These are phyloP conservation scores for Anarsia innoxiella DNA, from an alignment of 2,888 invertebrate species.

Conservation along the genomic window DNA sequence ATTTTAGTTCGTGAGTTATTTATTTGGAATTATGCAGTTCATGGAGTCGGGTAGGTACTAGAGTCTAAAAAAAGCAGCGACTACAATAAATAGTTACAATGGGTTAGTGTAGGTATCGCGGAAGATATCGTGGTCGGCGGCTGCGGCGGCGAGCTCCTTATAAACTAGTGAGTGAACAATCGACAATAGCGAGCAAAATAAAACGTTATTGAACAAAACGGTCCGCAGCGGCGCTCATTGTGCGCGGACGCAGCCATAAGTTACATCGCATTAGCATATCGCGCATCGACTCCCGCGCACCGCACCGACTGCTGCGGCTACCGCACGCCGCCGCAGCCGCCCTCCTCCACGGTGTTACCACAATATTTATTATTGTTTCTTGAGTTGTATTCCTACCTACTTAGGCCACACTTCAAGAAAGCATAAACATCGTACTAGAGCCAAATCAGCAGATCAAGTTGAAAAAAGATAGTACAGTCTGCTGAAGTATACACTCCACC, in stretches of 20 bases:
- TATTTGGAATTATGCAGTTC: too few species aligned
- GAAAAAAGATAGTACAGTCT: too few species aligned
- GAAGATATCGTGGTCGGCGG: slow-evolving; percentile 1
- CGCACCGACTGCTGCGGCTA: neutral
- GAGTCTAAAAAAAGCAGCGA: too few species aligned
- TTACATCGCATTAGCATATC: slow-evolving; percentile 29
- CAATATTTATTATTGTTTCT: too few species aligned
- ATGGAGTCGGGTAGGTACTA: too few species aligned
- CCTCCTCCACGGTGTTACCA: too few species aligned
- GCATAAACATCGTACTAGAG: too few species aligned
- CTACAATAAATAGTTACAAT: neutral
- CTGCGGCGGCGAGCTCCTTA: slow-evolving; percentile 1
- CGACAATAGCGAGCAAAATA: slow-evolving; percentile 39
- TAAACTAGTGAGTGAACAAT: slow-evolving; percentile 35
- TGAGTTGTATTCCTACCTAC: too few species aligned
- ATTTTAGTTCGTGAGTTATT: too few species aligned
- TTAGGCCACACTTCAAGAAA: too few species aligned
- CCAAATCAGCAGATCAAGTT: too few species aligned
- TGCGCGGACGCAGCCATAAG: slow-evolving; percentile 45
- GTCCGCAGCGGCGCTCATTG: slow-evolving; percentile 32
- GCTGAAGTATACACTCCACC: too few species aligned
- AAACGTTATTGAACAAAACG: slow-evolving; percentile 20
- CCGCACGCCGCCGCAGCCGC: neutral
- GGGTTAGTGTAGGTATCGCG: slow-evolving; percentile 4
- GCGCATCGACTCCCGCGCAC: slow-evolving; percentile 8